Evolutionary conservation across 2,113 vertebrate genomes (phyloP), one percentile per base, ranked within the genome.

Genomic region (Scartelaos histophorus): DNA sequence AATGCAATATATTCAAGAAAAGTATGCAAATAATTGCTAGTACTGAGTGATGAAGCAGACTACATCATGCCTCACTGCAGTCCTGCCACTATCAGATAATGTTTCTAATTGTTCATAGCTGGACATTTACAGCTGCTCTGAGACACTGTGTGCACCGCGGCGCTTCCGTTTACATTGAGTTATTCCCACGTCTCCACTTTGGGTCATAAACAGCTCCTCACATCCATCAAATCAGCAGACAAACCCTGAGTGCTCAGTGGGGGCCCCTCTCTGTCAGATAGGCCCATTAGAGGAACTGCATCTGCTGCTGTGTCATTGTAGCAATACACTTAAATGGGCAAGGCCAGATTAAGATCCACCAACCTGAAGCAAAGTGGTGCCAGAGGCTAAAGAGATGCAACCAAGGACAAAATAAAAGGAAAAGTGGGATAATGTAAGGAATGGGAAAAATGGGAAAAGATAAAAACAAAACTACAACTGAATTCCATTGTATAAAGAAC

Each of bases 251-350:
- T 70, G 67, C 69, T 67, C 71, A 12, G 13, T 12, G 69, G 83
- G 71, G 69, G 69, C 43, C 83, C 83, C 69, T 70, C 72, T 87
- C 82, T 83, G 81, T 84, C 69, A 78, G 72, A 80, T 43, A 11
- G 67, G 79, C 78, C 69, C 76, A 43, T 71, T 70, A 71, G 68
- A 76, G 80, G 22, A 61, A 56, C 74, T 45, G 66, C 15, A 54
- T 84, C 47, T 54, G 51, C 75, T 69, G 76, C 69, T 25, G n/a
- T 66, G 71, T 73, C 74, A 71, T 66, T 66, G 73, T 70, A 58
- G 58, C 74, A 70, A 82, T 12, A 57, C 61, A 61, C 67, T 53
- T 66, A 67, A 54, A 76, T 29, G 24, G 60, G 69, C 34, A 45
- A 16, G 74, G 64, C 56, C 81, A 71, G 83, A 71, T 79, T 79